Conservation (phyloP, 2,797 vertebrate species). For the Lophius americanus region DNA sequence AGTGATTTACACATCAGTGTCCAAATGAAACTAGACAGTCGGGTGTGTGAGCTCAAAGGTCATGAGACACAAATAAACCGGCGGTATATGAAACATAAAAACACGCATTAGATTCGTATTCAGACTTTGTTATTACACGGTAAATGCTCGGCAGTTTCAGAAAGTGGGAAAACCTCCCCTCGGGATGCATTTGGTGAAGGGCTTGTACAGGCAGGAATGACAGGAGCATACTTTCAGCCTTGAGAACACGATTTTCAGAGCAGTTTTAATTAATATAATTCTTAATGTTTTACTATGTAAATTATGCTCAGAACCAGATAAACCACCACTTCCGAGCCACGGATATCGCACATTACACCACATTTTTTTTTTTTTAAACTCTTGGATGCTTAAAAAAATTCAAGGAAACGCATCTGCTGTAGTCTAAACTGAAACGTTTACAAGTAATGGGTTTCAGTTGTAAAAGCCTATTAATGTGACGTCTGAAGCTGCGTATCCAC, state of each 20-base stretch:
- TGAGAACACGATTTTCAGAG: neutral
- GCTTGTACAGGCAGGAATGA: neutral
- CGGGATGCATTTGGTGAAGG: neutral
- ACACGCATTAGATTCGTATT: neutral
- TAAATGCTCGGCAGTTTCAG: neutral
- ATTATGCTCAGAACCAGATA: no score
- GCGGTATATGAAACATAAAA: neutral
- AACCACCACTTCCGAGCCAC: no score
- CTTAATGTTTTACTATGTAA: no score
- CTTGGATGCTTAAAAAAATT: no score
- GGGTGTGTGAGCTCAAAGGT: neutral
- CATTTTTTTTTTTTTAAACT: no score
- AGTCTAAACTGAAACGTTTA: neutral
- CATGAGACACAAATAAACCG: neutral
- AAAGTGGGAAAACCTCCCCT: neutral
- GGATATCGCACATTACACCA: no score
- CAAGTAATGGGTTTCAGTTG: fast-evolving
- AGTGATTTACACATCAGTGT: neutral
- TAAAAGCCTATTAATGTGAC: no score
- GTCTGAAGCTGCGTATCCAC: neutral
- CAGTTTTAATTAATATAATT: neutral
- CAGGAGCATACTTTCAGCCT: no score
- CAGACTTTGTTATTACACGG: neutral
- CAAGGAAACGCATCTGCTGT: neutral
- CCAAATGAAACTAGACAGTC: neutral